Base-by-base conservation (phyloP, 2,888 invertebrate genomes). In the Vannuccia rotundouncinata region DNA sequence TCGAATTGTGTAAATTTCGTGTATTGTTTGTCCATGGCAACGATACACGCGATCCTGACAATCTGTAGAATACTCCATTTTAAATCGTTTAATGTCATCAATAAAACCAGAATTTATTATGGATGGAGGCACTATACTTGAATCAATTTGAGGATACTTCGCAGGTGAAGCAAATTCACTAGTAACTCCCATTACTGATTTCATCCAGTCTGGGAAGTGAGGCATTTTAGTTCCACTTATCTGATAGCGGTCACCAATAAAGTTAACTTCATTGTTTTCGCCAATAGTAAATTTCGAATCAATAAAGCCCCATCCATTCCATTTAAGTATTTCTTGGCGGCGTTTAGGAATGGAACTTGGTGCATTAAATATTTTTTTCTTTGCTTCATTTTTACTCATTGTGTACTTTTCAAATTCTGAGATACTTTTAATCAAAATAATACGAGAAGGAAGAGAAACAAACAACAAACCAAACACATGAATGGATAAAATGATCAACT, bases 271-370 rank as follows among this genome's bases (percentile, higher is more conserved):
- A 1, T 90, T 89, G 82, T 89, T 85, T 77, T 91, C 90, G 81
- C 92, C 89, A 1, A 93, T 86, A 78, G 90, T 88, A 88, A 99
- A 98, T 88, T 91, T 91, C 0, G 96, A 94, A 89, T 98, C 97
- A 83, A 92, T 93, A 90, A 97, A 99, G n/a, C 99, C 99, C 99
- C 99, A 99, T 28, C 99, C 99, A 89, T 97, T 95, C 98, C 98
- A 98, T 90, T 95, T 97, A 78, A 98, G 89, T 45, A 94, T 88
- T 79, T 95, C 93, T 89, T 95, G 94, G 85, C 96, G 96, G 90
- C 81, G 90, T 90, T 76, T 81, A 0, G 81, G 79, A 25, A 81
- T 81, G 0, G 76, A 45, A 27, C 45, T 27, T 1, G 80, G 80
- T 1, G 73, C 74, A 22, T 80, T 80, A 29, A 80, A 80, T 1